Percentiles rank a stretch among this genome's conserved stretches.
phyloP scores from a whole-genome alignment of 2,888 invertebrate species.

The Piscicola geometra region DNA sequence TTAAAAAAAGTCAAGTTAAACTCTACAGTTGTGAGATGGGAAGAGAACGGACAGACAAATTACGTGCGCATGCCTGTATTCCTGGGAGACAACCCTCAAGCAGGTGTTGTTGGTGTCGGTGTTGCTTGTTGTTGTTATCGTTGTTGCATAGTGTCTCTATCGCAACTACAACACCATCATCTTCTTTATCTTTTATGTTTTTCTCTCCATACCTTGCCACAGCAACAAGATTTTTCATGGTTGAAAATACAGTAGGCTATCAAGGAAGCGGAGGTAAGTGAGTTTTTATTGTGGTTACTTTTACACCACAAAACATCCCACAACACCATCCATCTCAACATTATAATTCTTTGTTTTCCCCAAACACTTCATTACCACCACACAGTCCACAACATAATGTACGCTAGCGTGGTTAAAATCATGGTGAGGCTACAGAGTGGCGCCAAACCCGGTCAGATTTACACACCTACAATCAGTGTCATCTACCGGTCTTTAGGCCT shows the following conservation, averaged over 20 bases:
- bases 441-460: neutral
- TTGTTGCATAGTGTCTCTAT: neutral
- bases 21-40: neutral
- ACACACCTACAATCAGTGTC: neutral
- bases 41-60: neutral
- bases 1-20: too few species aligned
- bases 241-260: slow-evolving; percentile 59
- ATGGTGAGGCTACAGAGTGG: too few species aligned
- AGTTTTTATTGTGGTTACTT: too few species aligned
- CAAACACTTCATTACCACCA: too few species aligned
- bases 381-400: too few species aligned
- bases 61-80: slow-evolving; percentile 1
- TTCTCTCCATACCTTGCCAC: neutral
- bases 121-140: too few species aligned
- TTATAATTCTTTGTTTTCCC: too few species aligned
- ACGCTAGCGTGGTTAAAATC: too few species aligned
- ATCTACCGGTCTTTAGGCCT: neutral
- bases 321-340: too few species aligned
- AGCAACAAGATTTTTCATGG: slow-evolving; percentile 64
- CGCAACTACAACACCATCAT: neutral
- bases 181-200: neutral
- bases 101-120: too few species aligned
- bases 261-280: slow-evolving; percentile 11
- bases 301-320: too few species aligned
- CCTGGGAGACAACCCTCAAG: neutral